phyloP scores from a whole-genome alignment of 2,113 vertebrate species.

The Cheilinus undulatus region DNA sequence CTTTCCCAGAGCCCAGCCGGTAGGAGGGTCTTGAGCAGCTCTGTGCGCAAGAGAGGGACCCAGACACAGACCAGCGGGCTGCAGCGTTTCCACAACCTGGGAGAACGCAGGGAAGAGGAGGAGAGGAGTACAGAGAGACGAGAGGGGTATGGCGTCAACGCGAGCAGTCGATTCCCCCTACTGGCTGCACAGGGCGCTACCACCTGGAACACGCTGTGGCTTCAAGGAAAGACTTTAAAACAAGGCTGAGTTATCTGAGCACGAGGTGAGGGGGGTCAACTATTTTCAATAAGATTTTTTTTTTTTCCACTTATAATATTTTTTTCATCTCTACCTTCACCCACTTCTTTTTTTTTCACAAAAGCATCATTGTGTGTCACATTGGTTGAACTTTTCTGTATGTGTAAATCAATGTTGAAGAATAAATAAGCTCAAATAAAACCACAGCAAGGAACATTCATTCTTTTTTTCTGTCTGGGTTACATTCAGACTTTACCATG shows the following conservation, averaged over 20 bases:
- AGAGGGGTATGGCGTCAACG: conserved; percentile 70
- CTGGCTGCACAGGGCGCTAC: conserved; percentile 80
- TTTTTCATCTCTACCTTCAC: too few relatives aligned
- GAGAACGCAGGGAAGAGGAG: conserved; percentile 66
- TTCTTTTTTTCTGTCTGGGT: too few relatives aligned
- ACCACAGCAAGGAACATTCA: too few relatives aligned
- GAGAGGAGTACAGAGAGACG: conserved; percentile 41
- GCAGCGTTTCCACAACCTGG: conserved; percentile 88
- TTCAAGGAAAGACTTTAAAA: conserved; percentile 7
- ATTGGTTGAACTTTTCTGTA: too few relatives aligned
- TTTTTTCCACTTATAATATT: too few relatives aligned
- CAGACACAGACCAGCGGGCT: conserved; percentile 89
- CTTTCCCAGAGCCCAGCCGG: conserved; percentile 83
- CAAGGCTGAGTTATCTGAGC: not conserved
- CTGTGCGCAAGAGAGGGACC: conserved; percentile 81
- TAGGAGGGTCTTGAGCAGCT: conserved; percentile 87
- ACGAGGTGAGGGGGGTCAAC: not conserved
- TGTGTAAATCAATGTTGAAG: too few relatives aligned
- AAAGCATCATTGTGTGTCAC: too few relatives aligned
- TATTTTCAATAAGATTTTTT: not conserved
- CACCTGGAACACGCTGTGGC: conserved; percentile 28
- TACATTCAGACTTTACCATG: too few relatives aligned
- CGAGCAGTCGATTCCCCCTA: conserved; percentile 86
- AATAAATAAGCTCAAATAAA: too few relatives aligned
- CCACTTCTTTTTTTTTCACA: too few relatives aligned